phyloP scores from a whole-genome alignment of 2,797 vertebrate species.

The Sebastes diploproa region DNA sequence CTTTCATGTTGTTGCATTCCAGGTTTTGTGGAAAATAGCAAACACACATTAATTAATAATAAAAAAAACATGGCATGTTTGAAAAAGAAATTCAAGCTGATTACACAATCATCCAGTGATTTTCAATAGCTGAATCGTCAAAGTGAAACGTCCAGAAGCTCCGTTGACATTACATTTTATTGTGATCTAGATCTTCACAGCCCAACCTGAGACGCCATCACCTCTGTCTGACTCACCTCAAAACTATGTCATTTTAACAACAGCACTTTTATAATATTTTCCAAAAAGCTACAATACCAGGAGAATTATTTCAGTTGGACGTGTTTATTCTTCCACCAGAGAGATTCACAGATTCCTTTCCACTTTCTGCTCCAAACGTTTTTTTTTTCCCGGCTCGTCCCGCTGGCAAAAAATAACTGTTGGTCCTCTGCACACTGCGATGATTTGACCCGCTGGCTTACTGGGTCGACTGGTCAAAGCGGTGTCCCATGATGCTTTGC shows the following conservation, averaged over 20 bases:
- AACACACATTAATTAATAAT: background rate
- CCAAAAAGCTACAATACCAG: slow-evolving; percentile 31
- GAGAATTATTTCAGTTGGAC: slow-evolving; percentile 43
- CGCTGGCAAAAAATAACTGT: slow-evolving; percentile 17
- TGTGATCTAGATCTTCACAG: background rate
- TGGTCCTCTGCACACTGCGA: slow-evolving; percentile 25
- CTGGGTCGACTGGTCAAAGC: slow-evolving; percentile 57
- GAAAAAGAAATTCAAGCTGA: background rate
- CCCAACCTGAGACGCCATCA: background rate
- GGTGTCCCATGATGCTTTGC: slow-evolving; percentile 73
- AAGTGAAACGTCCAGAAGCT: background rate
- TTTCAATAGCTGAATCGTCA: background rate
- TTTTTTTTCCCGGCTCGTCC: slow-evolving; percentile 20
- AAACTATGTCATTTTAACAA: slow-evolving; percentile 23
- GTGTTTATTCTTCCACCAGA: slow-evolving; percentile 23
- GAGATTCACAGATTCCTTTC: slow-evolving; percentile 32
- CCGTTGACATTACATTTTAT: background rate
- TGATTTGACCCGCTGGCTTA: slow-evolving; percentile 45
- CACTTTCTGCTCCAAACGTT: slow-evolving; percentile 26
- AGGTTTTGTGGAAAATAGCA: background rate
- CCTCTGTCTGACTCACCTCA: slow-evolving; percentile 1
- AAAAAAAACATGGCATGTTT: background rate
- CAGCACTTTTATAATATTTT: slow-evolving; percentile 52
- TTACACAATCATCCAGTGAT: background rate
- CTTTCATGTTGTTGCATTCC: background rate